Percentiles rank a stretch among this genome's conserved stretches.
Conservation (phyloP, 2,113 vertebrate genomes). For the Nothobranchius kuhntae region DNA sequence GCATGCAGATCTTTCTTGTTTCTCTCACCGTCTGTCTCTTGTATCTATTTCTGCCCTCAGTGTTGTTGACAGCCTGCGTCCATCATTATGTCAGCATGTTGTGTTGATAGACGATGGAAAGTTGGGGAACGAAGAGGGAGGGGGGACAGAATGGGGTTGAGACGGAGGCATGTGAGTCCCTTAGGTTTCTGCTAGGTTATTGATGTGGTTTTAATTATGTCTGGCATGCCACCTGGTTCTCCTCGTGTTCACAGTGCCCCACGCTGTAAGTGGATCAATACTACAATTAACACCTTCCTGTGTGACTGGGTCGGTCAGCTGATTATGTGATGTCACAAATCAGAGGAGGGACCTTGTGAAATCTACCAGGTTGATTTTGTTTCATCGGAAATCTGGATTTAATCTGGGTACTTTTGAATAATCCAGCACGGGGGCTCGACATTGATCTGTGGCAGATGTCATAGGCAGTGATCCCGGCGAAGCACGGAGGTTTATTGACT, state of each 20-base stretch:
- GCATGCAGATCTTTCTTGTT: constrained; percentile 76
- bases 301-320: constrained; percentile 50
- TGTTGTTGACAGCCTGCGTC: constrained; percentile 21
- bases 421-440: constrained; percentile 24
- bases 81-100: constrained; percentile 46
- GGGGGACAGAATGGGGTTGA: constrained; percentile 7
- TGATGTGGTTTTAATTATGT: constrained; percentile 30
- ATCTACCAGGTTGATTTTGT: constrained; percentile 22
- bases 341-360: constrained; percentile 45
- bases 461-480: constrained; percentile 55
- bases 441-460: constrained; percentile 58
- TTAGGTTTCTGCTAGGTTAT: constrained; percentile 11
- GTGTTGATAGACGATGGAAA: constrained; percentile 28
- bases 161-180: constrained; percentile 4
- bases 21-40: constrained; percentile 48
- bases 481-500: constrained; percentile 63
- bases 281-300: constrained; percentile 30
- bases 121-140: constrained; percentile 19
- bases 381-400: constrained; percentile 11
- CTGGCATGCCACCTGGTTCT: constrained; percentile 19
- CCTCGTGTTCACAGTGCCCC: constrained; percentile 31
- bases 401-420: constrained; percentile 23
- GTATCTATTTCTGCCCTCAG: constrained; percentile 7
- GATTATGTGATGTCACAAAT: constrained; percentile 54
- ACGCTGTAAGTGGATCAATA: constrained; percentile 53